Evolutionary conservation across 2,797 vertebrate species (phyloP), one percentile per base, ranked within the genome.

Genomic region (Eutrigla gurnardus): DNA sequence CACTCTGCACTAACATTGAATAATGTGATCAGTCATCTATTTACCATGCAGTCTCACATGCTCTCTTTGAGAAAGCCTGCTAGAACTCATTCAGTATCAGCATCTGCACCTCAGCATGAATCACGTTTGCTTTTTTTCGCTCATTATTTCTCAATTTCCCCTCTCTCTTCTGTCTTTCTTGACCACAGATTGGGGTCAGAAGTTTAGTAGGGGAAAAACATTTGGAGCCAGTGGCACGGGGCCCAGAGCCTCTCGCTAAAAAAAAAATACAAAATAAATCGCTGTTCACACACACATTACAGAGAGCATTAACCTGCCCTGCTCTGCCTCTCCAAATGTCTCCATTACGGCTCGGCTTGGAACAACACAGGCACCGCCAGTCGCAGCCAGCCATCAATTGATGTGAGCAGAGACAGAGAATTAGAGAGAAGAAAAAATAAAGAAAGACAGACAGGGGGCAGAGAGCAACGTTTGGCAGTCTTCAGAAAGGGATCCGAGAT

Each of bases 171-270:
- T 86, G 78, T 88, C 79, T 81, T 86, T 90, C 88, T 94, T 92
- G 92, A 92, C 92, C 89, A 86, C 88, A 92, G 89, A 93, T 88
- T 91, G 90, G 88, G 93, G 94, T 95, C 93, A 93, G 86, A 86
- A 94, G 94, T 94, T 94, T 94, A 94, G 92, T 93, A 91, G 93
- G 92, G 91, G 89, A 94, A 93, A 91, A 93, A 92, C 92, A 92
- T 93, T 94, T 90, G 80, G 88, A 93, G 91, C 83, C 45, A 37
- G 90, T 92, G 93, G 93, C 93, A 90, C 85, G 2, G 84, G 90
- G 93, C 93, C 92, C 91, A 86, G 91, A 92, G 86, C 78, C 84
- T 88, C 88, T 88, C 62, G n/a, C 52, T 59, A 17, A 86, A 77
- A 81, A 75, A 68, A 53, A 49, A 43, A 50, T 76, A 65, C 3